These are phyloP conservation scores for Tiaroga cobitis DNA, from an alignment of 2,797 vertebrate genomes.

Conservation along the genomic window DNA sequence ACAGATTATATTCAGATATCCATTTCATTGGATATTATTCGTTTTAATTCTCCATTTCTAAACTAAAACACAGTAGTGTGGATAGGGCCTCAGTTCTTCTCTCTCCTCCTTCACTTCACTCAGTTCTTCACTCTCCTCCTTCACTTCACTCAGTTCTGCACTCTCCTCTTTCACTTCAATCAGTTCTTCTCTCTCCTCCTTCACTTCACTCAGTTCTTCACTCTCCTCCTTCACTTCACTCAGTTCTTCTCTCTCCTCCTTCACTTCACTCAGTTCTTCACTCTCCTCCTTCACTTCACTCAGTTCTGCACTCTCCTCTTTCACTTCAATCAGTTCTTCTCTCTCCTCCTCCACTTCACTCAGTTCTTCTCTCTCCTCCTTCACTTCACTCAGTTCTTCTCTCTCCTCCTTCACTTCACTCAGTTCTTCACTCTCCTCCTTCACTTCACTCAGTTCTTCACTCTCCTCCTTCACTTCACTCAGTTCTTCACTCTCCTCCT, in stretches of 20 bases:
- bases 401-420: rapidly evolving
- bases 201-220: rapidly evolving
- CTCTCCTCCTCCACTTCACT: rapidly evolving
- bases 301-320: rapidly evolving
- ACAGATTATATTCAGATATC: too few relatives aligned
- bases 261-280: rapidly evolving
- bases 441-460: rapidly evolving
- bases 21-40: too few relatives aligned
- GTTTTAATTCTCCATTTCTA: too few relatives aligned
- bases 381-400: rapidly evolving
- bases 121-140: too few relatives aligned
- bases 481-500: rapidly evolving
- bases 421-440: rapidly evolving
- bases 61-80: too few relatives aligned
- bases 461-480: rapidly evolving
- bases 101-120: too few relatives aligned
- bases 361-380: rapidly evolving
- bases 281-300: rapidly evolving
- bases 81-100: too few relatives aligned
- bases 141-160: too few relatives aligned
- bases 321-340: rapidly evolving
- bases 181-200: rapidly evolving
- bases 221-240: rapidly evolving
- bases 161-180: too few relatives aligned
- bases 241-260: rapidly evolving